These are phyloP conservation scores for Meiosimyza decipiens DNA, from an alignment of 2,888 invertebrate genomes.

Conservation along the genomic window DNA sequence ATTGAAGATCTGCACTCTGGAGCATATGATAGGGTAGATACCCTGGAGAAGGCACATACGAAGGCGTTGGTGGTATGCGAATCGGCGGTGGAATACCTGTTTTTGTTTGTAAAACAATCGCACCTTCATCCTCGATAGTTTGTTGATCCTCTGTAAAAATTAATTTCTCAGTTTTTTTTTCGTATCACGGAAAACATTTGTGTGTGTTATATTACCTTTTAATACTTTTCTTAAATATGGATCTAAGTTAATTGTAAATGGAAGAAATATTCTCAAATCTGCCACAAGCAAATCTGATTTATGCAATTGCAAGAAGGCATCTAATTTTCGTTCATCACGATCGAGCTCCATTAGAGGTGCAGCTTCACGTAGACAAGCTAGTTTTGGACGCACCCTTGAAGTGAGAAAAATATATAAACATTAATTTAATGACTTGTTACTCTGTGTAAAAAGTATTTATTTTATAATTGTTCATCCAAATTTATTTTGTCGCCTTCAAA, in stretches of 20 bases:
- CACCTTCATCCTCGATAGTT: constrained; percentile 72
- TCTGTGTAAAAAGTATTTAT: no score
- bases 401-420: background rate
- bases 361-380: constrained; percentile 86
- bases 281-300: constrained; percentile 85
- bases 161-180: background rate
- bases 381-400: constrained; percentile 80
- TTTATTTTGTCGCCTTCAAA: no score
- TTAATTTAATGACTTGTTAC: background rate
- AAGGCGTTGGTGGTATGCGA: constrained; percentile 55
- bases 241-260: constrained; percentile 98
- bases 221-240: constrained; percentile 97
- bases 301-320: constrained; percentile 91
- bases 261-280: constrained; percentile 93
- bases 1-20: constrained; percentile 51
- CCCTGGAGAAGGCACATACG: constrained; percentile 58
- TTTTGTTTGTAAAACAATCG: constrained; percentile 61
- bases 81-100: constrained; percentile 57
- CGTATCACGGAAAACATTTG: background rate
- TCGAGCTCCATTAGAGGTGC: constrained; percentile 92
- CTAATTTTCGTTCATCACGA: constrained; percentile 93
- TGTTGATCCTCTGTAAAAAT: constrained; percentile 76
- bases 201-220: constrained; percentile 75
- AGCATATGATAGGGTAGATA: constrained; percentile 62
- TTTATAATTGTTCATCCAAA: no score